These are phyloP conservation scores for Trichogramma pretiosum DNA, from an alignment of 1,140 invertebrate species.

Conservation along the genomic window DNA sequence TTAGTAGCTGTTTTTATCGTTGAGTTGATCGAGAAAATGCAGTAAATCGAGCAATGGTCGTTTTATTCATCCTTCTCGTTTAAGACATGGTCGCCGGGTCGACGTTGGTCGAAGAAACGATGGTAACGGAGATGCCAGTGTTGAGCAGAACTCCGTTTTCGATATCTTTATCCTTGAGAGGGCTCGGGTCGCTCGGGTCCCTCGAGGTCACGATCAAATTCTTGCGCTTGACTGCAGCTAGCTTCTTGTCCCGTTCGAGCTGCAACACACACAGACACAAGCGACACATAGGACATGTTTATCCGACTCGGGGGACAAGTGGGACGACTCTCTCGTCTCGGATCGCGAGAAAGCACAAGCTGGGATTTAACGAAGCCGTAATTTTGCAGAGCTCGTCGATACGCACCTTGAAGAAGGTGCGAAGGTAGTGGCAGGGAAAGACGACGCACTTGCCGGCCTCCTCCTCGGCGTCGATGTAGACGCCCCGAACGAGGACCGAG, in stretches of 20 bases:
- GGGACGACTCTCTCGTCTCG: no score
- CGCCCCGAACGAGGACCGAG: slow-evolving; percentile 70
- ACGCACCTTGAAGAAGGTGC: slow-evolving; percentile 61
- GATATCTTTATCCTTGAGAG: slow-evolving; percentile 31
- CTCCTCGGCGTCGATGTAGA: slow-evolving; percentile 77
- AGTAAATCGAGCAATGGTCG: no score
- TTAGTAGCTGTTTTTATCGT: no score
- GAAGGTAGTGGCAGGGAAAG: slow-evolving; percentile 71
- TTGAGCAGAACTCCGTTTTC: slow-evolving; percentile 35
- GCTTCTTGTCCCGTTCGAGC: slow-evolving; percentile 43
- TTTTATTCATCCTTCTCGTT: background rate
- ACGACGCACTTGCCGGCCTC: slow-evolving; percentile 68
- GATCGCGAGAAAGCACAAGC: background rate
- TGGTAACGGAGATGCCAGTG: slow-evolving; percentile 27
- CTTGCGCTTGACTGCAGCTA: slow-evolving; percentile 35
- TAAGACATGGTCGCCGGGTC: no score
- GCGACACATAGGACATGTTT: background rate
- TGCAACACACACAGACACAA: slow-evolving; percentile 21
- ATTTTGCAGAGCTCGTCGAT: background rate
- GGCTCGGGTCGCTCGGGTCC: slow-evolving; percentile 22
- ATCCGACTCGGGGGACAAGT: background rate
- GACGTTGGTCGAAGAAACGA: slow-evolving; percentile 29
- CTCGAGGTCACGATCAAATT: slow-evolving; percentile 31
- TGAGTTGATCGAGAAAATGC: no score
- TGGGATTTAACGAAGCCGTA: background rate